These are phyloP conservation scores for Lepus timidus DNA, from an alignment of 2,113 vertebrate genomes.

Conservation along the genomic window DNA sequence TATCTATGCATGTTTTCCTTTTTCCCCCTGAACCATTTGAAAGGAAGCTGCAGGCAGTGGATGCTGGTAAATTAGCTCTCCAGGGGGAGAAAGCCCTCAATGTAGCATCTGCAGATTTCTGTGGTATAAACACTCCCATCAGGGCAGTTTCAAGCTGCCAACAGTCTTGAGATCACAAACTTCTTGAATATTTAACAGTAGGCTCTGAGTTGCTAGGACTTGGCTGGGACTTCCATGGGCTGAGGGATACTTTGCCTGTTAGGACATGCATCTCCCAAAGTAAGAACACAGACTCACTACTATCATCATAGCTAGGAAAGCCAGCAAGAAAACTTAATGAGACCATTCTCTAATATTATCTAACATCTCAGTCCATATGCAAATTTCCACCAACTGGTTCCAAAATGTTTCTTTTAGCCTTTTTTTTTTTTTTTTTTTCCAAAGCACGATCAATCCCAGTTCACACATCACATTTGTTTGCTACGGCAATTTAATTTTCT, in stretches of 20 bases:
- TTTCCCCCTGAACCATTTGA: not conserved
- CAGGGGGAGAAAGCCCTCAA: not conserved
- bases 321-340: not conserved
- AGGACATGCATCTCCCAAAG: not conserved
- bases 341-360: not conserved
- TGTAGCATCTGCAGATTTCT: slow-evolving; percentile 7
- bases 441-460: not conserved
- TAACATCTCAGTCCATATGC: not conserved
- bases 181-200: not conserved
- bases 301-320: not conserved
- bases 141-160: not conserved
- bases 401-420: not conserved
- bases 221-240: not conserved
- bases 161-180: not conserved
- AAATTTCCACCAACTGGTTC: not conserved
- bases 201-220: not conserved
- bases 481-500: not conserved
- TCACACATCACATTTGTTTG: not conserved
- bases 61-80: slow-evolving; percentile 20
- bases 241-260: not conserved
- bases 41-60: not conserved
- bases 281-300: not conserved
- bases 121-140: not conserved
- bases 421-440: not conserved
- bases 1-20: not conserved